Evolutionary conservation across 2,797 vertebrate species (phyloP), one percentile per base, ranked within the genome.

Genomic region (Molossus molossus): DNA sequence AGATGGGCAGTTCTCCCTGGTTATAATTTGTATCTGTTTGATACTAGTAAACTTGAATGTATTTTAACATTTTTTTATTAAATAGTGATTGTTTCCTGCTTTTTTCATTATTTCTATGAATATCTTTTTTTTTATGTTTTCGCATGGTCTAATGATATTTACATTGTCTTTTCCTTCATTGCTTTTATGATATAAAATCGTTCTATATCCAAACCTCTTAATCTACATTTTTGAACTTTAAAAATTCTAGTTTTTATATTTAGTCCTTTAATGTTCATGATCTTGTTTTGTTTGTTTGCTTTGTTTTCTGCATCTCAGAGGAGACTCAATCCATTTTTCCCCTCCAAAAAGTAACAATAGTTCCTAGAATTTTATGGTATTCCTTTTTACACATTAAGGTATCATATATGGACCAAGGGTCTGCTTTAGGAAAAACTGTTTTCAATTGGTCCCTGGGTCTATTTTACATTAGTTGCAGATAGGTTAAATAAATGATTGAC

Each of bases 1-100:
- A 87, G 70, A 83, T 75, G 57, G 23, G 21, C 23, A 48, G 3
- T 55, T 65, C 40, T 80, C n/a, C 18, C 9, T 65, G 20, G 5
- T 64, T 62, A 94, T 53, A 72, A 48, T 48, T 86, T 40, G 12
- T n/a, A 65, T 29, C 23, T 57, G 25, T 72, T 69, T 65, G 25
- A 73, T 82, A 67, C 21, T 33, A 82, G 53, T 69, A 69, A 40
- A 88, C 1, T 62, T 73, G n/a, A 87, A 64, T 76, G 10, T 40
- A 82, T 76, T 76, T 92, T 67, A 85, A 75, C 62, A 45, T 53
- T 85, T 87, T 94, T 69, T 92, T 94, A 53, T 69, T 86, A 81
- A 62, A 12, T 62, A 45, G 62, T 81, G 67, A 25, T 93, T 84
- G 20, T 48, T 69, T 96, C 23, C 20, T 76, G 50, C 9, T 33